Conservation (phyloP, 2,888 invertebrate genomes). For the Gastrophysa polygoni region DNA sequence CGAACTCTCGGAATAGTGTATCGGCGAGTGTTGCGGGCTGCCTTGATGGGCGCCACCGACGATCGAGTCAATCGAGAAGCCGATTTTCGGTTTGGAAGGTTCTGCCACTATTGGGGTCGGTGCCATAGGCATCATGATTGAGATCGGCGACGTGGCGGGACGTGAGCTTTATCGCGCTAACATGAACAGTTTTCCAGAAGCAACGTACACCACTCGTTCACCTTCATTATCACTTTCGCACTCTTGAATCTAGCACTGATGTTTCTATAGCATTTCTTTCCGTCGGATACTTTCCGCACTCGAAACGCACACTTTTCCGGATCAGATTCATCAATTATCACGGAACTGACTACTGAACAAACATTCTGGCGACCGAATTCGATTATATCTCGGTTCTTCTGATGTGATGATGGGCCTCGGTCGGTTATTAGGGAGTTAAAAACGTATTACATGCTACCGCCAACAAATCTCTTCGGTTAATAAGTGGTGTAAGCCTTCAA, state of each 20-base stretch:
- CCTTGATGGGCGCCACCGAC: slow-evolving; percentile 69
- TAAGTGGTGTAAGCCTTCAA: slow-evolving; percentile 47
- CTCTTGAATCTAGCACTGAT: too few species aligned
- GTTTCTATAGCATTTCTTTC: too few species aligned
- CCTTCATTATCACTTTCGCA: not conserved
- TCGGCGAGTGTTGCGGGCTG: slow-evolving; percentile 57
- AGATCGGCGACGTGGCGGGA: slow-evolving; percentile 30
- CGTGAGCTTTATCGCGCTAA: slow-evolving; percentile 23
- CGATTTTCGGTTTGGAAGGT: slow-evolving; percentile 91
- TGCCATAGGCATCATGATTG: slow-evolving; percentile 92
- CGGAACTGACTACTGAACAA: too few species aligned
- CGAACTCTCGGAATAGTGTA: slow-evolving; percentile 62
- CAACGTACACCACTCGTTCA: not conserved
- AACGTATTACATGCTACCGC: slow-evolving; percentile 49
- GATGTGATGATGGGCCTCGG: slow-evolving; percentile 19
- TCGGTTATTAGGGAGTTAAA: slow-evolving; percentile 20
- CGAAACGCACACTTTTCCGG: too few species aligned
- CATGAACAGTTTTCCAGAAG: slow-evolving; percentile 28
- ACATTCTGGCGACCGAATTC: not conserved
- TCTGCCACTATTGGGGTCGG: slow-evolving; percentile 86
- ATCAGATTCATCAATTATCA: too few species aligned
- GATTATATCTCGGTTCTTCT: too few species aligned
- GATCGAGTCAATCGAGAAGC: slow-evolving; percentile 93
- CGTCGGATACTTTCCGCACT: too few species aligned
- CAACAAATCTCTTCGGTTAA: slow-evolving; percentile 56